These are phyloP conservation scores for Perognathus longimembris DNA, from an alignment of 2,113 vertebrate species.

Conservation along the genomic window DNA sequence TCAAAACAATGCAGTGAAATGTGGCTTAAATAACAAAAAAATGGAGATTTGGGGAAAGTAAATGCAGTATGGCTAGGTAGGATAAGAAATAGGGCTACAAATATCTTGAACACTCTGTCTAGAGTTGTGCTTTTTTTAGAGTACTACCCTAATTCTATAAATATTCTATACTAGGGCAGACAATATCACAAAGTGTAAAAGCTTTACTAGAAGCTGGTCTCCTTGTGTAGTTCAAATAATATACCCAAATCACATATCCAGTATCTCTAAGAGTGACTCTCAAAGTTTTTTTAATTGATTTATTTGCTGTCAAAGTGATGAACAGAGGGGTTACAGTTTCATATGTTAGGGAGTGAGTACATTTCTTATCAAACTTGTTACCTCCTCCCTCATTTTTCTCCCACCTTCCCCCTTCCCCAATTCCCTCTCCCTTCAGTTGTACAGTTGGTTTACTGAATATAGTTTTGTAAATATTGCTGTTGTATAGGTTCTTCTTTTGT, in stretches of 20 bases:
- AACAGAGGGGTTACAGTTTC: too few relatives aligned
- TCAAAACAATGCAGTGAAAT: background rate
- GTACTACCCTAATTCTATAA: background rate
- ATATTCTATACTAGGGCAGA: background rate
- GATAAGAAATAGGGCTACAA: background rate
- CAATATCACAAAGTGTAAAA: background rate
- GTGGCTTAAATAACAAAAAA: background rate
- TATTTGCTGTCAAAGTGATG: too few relatives aligned
- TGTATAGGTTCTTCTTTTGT: too few relatives aligned
- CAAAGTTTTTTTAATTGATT: too few relatives aligned
- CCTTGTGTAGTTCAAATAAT: background rate
- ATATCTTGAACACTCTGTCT: background rate
- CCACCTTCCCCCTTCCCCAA: too few relatives aligned
- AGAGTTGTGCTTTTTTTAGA: background rate
- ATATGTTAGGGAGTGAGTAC: too few relatives aligned
- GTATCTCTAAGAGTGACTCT: background rate
- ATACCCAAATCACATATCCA: background rate
- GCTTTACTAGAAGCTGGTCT: background rate
- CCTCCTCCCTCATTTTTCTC: too few relatives aligned
- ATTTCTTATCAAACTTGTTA: too few relatives aligned
- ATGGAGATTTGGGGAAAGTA: background rate
- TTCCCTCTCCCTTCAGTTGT: too few relatives aligned
- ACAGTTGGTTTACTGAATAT: too few relatives aligned
- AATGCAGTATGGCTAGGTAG: fast-evolving
- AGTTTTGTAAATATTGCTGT: too few relatives aligned